Evolutionary conservation across 2,113 vertebrate genomes (phyloP), one percentile per base, ranked within the genome.

Genomic region (Fulica atra): DNA sequence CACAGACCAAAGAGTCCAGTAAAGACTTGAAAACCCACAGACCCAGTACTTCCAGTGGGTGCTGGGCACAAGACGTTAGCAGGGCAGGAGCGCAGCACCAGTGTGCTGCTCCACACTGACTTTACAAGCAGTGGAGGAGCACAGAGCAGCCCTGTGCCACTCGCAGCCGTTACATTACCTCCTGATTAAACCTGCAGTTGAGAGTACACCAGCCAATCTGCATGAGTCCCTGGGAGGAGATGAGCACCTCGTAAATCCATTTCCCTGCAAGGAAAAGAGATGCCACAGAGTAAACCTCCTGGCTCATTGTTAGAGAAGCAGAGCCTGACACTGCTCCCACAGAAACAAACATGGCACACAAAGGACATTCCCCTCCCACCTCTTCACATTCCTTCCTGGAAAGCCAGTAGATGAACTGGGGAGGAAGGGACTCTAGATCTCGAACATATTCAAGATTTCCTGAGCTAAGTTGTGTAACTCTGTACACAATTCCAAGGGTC

Each of bases 171-270:
- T 88, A 83, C 12, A 24, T 13, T 95, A 99, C 99, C 99, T 99
- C 99, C 95, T 99, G 99, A 96, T 99, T 99, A 95, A 99, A 99
- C 93, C 99, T 99, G 97, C 99, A 99, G 98, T 97, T 99, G 24
- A 99, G 98, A 16, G 99, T 99, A 86, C 99, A 99, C 99, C 99
- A 99, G 36, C 99, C 99, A 4, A 99, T 99, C 98, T 99, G 99
- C 99, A 99, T 99, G 91, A 99, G 98, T 11, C 99, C 99, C 97
- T 99, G 99, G 50, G 99, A 99, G 81, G 99, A 99, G 97, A 99
- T 99, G 95, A 99, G 98, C 74, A 99, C 99, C 97, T 99, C 99
- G 7, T 99, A 99, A 88, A 99, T 98, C 99, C 99, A 99, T 73
- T 99, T 99, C 88, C 99, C 99, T 99, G 89, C n/a, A 89, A 95